Base-by-base conservation (phyloP, 2,888 invertebrate genomes). In the Erebia epiphron region DNA sequence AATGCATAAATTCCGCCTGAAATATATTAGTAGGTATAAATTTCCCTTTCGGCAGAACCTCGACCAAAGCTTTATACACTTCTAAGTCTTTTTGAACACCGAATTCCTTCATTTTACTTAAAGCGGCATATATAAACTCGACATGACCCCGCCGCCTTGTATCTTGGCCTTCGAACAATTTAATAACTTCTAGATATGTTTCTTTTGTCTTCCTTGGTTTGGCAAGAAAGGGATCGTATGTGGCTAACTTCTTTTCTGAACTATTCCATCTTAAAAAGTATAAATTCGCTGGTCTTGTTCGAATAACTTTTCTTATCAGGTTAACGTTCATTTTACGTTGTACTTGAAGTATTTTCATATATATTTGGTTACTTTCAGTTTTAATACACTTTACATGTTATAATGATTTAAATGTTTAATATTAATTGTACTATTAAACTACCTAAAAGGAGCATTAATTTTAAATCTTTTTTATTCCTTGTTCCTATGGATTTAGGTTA, bases 1-100 rank as follows among this genome's bases (percentile, higher is more conserved):
- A 99, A 86, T 99, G 98, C 95, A 97, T 95, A 80, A 98, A 97
- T 87, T 98, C 98, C 0, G 96, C 95, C 94, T 99, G 98, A 87
- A 97, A 96, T 58, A 96, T 90, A 85, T 97, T 98, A 50, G 90
- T 90, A 0, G 99, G 96, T 75, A 99, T 95, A 89, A 98, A 96
- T 86, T 95, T 97, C 58, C 98, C 98, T 88, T 98, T 97, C 0
- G 98, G 98, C 85, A 99, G 94, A 56, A 98, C 95, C 83, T 98
- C 96, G 54, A 99, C 90, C 64, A 99, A 82, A 21, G 96, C 94
- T 87, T 98, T 99, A 84, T 99, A 99, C 0, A 96, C 96, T 80
- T 97, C 96, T 18, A 98, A 81, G 84, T 98, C 99, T 83, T 96
- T 96, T 68, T 98, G 95, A 0, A 99, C 98, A 0, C 97, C 97